phyloP scores from a whole-genome alignment of 2,888 invertebrate genomes.

The Lasioglossum pauxillum region DNA sequence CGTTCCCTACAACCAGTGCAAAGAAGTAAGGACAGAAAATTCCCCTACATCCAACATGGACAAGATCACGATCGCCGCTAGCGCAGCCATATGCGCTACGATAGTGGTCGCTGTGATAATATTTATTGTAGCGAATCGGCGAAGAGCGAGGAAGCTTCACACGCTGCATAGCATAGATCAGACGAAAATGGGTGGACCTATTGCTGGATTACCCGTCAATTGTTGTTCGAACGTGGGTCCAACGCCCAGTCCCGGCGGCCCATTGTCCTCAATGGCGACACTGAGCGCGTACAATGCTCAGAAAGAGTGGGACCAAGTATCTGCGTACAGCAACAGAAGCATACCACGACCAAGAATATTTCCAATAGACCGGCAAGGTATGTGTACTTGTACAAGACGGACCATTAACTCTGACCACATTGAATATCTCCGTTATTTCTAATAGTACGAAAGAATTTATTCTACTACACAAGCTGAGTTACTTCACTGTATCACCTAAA shows the following conservation, averaged over 20 bases:
- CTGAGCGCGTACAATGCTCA: constrained; percentile 93
- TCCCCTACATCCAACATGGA: constrained; percentile 96
- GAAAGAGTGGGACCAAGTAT: constrained; percentile 95
- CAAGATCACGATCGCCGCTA: constrained; percentile 97
- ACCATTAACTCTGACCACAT: not conserved
- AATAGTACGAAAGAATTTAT: not conserved
- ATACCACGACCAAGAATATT: constrained; percentile 95
- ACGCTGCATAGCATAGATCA: constrained; percentile 87
- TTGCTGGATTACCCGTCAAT: constrained; percentile 91
- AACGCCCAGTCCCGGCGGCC: constrained; percentile 92
- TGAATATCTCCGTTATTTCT: not conserved
- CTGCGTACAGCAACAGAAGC: constrained; percentile 95
- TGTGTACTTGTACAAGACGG: too few relatives aligned
- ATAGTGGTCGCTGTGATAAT: constrained; percentile 96
- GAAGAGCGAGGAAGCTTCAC: constrained; percentile 92
- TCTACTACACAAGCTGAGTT: not conserved
- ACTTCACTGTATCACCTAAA: too few relatives aligned
- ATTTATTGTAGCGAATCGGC: constrained; percentile 94
- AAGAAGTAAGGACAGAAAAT: constrained; percentile 94
- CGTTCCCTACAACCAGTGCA: constrained; percentile 94
- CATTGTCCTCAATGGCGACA: constrained; percentile 91
- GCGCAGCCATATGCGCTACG: constrained; percentile 96
- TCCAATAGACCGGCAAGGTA: constrained; percentile 87
- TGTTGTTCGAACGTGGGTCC: constrained; percentile 91
- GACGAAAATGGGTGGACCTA: constrained; percentile 89